Base-by-base conservation (phyloP, 2,888 invertebrate genomes). In the Mimachlamys varia region DNA sequence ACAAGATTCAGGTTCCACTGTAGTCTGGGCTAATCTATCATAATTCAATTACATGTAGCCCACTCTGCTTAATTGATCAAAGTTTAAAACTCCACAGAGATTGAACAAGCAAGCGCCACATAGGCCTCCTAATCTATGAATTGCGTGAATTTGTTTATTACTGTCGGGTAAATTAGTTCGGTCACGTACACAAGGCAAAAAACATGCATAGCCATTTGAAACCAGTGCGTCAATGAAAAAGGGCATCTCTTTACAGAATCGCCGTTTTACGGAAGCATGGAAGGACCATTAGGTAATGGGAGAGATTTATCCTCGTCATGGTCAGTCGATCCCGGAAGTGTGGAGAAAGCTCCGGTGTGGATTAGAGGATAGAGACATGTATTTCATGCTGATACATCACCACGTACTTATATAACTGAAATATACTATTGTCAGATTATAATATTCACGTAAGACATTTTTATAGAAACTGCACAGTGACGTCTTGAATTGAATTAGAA, bases 61-160 rank as follows among this genome's bases (percentile, higher is more conserved):
- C 76, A 76, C 76, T 76, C 76, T 76, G 76, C 76, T 76, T 76
- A 76, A 76, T 76, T 76, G 76, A 76, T 76, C 76, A 76, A 76
- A 76, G 76, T 76, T 76, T 76, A 22, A 76, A 76, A 76, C 76
- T 76, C 76, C 12, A 76, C 33, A 76, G 76, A 76, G 76, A 76
- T 76, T 76, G 76, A 27, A 76, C 76, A 76, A 76, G 76, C 33
- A 76, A 76, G 76, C 76, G 33, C 76, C 27, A 33, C 33, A 76
- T 17, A 33, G 76, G 76, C 76, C 76, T 33, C 76, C 76, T 76
- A 76, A 76, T 76, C 76, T 76, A 76, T 19, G 76, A 76, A 76
- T 76, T 76, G 76, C 76, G 76, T 76, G 76, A 76, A 76, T 76
- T 76, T 76, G 76, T 76, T 76, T 76, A 76, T 76, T 76, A 76